Evolutionary conservation across 1,140 invertebrate genomes (phyloP), one percentile per base, ranked within the genome.

Genomic region (Trichonephila clavipes): DNA sequence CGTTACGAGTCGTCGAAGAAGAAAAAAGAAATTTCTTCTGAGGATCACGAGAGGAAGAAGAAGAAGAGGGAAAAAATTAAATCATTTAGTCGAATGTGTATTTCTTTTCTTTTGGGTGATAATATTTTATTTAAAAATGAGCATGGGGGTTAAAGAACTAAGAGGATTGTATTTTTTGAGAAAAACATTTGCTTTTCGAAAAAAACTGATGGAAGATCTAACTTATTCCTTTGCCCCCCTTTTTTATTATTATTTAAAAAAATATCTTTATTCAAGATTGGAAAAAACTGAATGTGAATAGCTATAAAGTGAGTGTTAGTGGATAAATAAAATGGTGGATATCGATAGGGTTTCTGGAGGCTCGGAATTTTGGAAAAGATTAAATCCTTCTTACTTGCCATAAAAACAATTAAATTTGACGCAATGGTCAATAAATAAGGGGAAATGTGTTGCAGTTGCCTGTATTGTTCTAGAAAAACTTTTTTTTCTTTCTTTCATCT

Each of bases 371-470:
- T 88, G 86, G 51, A 61, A 64, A 64, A 82, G 86, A 81, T 93
- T 88, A 66, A 93, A 81, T 88, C 92, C 81, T 88, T 85, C 86
- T 62, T 81, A 88, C 59, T 77, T 24, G 92, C 83, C 85, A 93
- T 93, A 93, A 88, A 88, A 88, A 93, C 92, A 93, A 93, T 93
- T 93, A 93, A 93, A 81, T 93, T 93, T 93, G 92, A 93, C 86
- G 59, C 64, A 88, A 88, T 86, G 40, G 69, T 28, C 86, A 81
- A 93, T 93, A 93, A 93, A 93, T 88, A 81, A 72, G 34, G 81
- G 82, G 34, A 88, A 93, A 86, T 62, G 62, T 24, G 59, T 44
- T 40, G 82, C 62, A 21, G 58, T 92, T 86, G 62, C 40, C 34
- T 81, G 28, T n/a, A 28, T 51, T 81, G 40, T 88, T n/a, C n/a